Percentiles rank a stretch among this genome's conserved stretches.
These are phyloP conservation scores for Picathartes gymnocephalus DNA, from an alignment of 2,113 vertebrate species.

Conservation along the genomic window DNA sequence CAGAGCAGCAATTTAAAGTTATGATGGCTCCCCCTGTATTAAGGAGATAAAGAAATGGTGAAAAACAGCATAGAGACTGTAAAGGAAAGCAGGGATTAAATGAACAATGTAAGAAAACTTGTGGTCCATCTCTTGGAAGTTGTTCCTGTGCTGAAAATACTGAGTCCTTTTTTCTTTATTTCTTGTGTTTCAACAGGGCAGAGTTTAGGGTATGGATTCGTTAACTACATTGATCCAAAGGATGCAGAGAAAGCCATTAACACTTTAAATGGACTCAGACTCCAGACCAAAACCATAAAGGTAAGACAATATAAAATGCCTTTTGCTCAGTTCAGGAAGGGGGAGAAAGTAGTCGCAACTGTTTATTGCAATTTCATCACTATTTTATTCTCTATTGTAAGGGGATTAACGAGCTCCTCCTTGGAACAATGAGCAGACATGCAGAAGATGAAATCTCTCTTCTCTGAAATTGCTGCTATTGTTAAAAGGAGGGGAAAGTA, in stretches of 20 bases:
- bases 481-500: background rate
- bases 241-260: conserved; percentile 99
- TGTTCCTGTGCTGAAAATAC: conserved; percentile 41
- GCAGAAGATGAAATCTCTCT: background rate
- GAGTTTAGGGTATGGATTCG: conserved; percentile 99
- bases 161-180: conserved; percentile 58
- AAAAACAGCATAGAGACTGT: background rate
- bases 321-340: background rate
- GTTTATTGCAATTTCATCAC: background rate
- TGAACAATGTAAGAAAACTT: background rate
- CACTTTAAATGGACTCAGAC: conserved; percentile 99
- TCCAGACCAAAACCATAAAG: conserved; percentile 99
- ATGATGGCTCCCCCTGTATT: background rate
- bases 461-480: background rate
- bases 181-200: conserved; percentile 85
- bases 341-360: background rate
- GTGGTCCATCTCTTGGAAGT: background rate
- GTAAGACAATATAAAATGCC: conserved; percentile 74
- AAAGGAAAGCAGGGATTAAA: background rate
- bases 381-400: background rate
- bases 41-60: background rate
- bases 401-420: background rate
- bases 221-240: conserved; percentile 99
- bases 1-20: background rate
- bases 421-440: background rate